Conservation (phyloP, 2,888 invertebrate genomes). For the Sturmia bella region DNA sequence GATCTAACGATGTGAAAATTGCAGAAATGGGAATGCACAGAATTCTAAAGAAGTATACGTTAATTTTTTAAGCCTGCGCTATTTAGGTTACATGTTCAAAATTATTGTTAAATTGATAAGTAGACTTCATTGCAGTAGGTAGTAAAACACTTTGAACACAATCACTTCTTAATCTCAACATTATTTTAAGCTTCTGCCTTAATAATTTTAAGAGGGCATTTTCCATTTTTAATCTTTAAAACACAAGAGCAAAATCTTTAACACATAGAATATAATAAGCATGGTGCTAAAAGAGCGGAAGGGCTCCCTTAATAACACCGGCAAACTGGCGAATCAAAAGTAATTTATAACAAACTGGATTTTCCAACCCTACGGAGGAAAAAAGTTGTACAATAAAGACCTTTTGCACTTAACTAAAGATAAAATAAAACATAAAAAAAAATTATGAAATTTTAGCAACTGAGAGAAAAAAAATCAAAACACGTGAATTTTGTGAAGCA, state of each 20-base stretch:
- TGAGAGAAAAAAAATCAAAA: conserved; percentile 53
- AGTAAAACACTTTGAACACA: too few species aligned
- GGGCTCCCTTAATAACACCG: conserved; percentile 69
- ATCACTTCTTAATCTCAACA: not conserved
- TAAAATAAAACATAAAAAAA: conserved; percentile 18
- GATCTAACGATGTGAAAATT: too few species aligned
- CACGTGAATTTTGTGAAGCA: conserved; percentile 67
- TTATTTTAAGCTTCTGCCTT: conserved; percentile 30
- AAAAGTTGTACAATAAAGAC: conserved; percentile 11
- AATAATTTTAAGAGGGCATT: conserved; percentile 48
- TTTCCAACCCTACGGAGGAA: not conserved
- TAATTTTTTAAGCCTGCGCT: too few species aligned
- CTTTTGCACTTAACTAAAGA: conserved; percentile 24
- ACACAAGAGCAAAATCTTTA: conserved; percentile 52
- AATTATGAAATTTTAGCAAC: conserved; percentile 50
- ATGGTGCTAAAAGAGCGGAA: conserved; percentile 68
- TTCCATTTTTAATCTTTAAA: conserved; percentile 27
- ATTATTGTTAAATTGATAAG: too few species aligned
- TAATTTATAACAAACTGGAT: conserved; percentile 64
- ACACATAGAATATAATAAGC: conserved; percentile 55
- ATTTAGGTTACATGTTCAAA: too few species aligned
- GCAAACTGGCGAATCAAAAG: conserved; percentile 69
- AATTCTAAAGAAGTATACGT: too few species aligned
- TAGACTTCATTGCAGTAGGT: too few species aligned
- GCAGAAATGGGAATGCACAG: too few species aligned